Percentiles rank a stretch among this genome's conserved stretches.
phyloP scores from a whole-genome alignment of 2,888 invertebrate genomes.

The Pseudeuparius sepicola region DNA sequence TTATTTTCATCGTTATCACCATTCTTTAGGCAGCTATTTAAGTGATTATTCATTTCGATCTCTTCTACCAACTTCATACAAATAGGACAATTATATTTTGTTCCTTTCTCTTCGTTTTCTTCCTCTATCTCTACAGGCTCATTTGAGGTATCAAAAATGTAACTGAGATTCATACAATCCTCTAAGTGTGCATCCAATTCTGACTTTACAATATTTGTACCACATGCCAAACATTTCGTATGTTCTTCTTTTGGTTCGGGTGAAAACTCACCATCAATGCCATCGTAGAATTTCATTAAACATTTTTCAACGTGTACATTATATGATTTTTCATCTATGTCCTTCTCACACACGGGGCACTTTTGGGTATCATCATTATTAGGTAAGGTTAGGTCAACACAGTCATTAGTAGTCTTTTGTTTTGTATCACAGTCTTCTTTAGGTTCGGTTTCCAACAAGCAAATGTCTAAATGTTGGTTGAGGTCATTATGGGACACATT shows the following conservation, averaged over 20 bases:
- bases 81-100: slow-evolving; percentile 47
- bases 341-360: slow-evolving; percentile 44
- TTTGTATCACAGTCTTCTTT: too few relatives aligned
- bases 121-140: slow-evolving; percentile 21
- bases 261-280: slow-evolving; percentile 35
- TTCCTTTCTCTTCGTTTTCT: slow-evolving; percentile 30
- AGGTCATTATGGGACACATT: slow-evolving; percentile 26
- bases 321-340: slow-evolving; percentile 35
- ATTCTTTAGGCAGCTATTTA: slow-evolving; percentile 40
- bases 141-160: slow-evolving; percentile 34
- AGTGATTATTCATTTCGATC: slow-evolving; percentile 48
- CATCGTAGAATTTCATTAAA: slow-evolving; percentile 40
- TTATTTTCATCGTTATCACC: slow-evolving; percentile 14
- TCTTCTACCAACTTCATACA: slow-evolving; percentile 46
- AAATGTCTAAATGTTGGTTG: slow-evolving; percentile 34
- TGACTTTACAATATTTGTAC: slow-evolving; percentile 30
- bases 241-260: slow-evolving; percentile 15
- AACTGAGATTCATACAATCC: slow-evolving; percentile 37
- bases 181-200: slow-evolving; percentile 38
- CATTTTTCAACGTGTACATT: slow-evolving; percentile 42
- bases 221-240: slow-evolving; percentile 38
- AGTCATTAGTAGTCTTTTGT: too few relatives aligned
- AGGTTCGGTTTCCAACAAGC: slow-evolving; percentile 19
- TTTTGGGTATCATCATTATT: slow-evolving; percentile 16
- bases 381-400: slow-evolving; percentile 5